Conservation (phyloP, 2,888 invertebrate genomes). For the Acrocera orbiculus region DNA sequence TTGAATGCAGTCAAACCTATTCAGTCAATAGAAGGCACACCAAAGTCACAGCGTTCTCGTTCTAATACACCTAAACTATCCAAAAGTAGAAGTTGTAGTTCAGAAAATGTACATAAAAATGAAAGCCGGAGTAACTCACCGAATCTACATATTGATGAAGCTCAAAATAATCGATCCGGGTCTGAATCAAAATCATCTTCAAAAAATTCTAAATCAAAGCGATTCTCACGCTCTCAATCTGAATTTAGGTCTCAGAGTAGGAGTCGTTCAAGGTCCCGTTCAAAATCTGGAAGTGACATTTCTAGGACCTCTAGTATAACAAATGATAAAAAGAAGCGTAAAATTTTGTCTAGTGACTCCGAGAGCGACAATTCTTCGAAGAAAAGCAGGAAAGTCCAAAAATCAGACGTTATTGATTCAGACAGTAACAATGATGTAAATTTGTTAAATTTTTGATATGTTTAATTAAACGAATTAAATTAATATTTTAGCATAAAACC, state of each 20-base stretch:
- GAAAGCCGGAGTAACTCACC: conserved; percentile 37
- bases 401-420: conserved; percentile 40
- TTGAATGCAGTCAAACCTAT: no score
- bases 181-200: conserved; percentile 24
- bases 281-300: conserved; percentile 11
- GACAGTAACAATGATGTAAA: conserved; percentile 45
- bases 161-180: conserved; percentile 21
- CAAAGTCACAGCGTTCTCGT: no score
- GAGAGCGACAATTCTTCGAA: conserved; percentile 29
- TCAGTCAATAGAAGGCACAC: no score
- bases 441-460: conserved; percentile 16
- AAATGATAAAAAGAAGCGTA: conserved; percentile 25
- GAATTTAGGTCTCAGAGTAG: conserved; percentile 26
- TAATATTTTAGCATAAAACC: conserved; percentile 10
- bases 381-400: conserved; percentile 33
- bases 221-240: conserved; percentile 18
- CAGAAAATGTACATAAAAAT: no score
- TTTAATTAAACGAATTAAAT: conserved; percentile 11
- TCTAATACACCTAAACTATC: no score
- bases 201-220: conserved; percentile 18
- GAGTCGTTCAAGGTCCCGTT: conserved; percentile 9
- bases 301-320: conserved; percentile 18
- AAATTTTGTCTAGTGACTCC: conserved; percentile 35
- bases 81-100: no score
- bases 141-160: conserved; percentile 35